Conservation (phyloP, 2,113 vertebrate genomes). For the Antennarius striatus region DNA sequence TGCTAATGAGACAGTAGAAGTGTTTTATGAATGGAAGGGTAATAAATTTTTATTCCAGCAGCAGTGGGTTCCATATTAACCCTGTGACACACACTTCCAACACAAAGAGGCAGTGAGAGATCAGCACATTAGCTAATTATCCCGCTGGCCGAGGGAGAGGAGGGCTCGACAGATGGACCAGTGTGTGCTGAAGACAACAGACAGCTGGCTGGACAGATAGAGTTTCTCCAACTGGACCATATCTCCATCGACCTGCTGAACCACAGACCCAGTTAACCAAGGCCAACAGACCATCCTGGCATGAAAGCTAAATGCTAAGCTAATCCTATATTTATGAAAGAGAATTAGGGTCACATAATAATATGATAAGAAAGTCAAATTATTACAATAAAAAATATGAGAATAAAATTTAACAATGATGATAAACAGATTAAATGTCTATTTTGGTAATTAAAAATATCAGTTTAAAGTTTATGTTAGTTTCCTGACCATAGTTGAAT, state of each 20-base stretch:
- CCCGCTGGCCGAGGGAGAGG: slow-evolving; percentile 32
- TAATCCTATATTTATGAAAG: too few species aligned
- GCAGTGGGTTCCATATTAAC: slow-evolving; percentile 48
- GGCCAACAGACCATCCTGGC: too few species aligned
- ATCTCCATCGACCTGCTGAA: slow-evolving; percentile 44
- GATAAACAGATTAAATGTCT: too few species aligned
- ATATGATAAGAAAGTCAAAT: too few species aligned
- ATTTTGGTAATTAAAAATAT: too few species aligned
- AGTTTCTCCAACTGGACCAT: slow-evolving; percentile 57
- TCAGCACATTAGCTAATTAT: slow-evolving; percentile 72
- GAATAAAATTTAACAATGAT: too few species aligned
- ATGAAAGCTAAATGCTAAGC: slow-evolving; percentile 1
- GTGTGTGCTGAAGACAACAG: neutral
- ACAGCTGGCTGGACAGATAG: slow-evolving; percentile 43
- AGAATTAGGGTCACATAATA: too few species aligned
- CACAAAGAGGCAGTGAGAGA: slow-evolving; percentile 66
- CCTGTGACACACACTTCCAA: slow-evolving; percentile 30
- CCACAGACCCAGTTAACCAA: neutral
- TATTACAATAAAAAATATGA: too few species aligned
- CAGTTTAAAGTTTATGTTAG: too few species aligned
- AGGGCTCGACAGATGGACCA: slow-evolving; percentile 57
- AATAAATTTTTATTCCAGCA: slow-evolving; percentile 24
- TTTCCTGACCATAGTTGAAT: too few species aligned
- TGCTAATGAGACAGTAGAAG: slow-evolving; percentile 9
- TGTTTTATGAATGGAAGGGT: slow-evolving; percentile 4